Evolutionary conservation across 2,113 vertebrate genomes (phyloP), one percentile per base, ranked within the genome.

Genomic region (Xyrauchen texanus): DNA sequence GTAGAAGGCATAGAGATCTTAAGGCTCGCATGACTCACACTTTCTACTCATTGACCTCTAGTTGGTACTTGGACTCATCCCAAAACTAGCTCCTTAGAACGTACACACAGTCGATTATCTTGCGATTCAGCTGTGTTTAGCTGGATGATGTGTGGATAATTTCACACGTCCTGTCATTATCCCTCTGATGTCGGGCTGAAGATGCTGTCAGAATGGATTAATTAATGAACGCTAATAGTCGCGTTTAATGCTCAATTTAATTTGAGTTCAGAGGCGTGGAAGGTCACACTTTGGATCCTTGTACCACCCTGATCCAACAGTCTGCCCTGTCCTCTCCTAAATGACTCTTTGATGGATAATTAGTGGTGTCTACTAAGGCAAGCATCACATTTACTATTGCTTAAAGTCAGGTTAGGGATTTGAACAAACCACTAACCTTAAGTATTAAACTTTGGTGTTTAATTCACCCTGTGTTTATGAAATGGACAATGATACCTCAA

Each of bases 161-260:
- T 74, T 74, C 71, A 74, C 58, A 62, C 71, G 34, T 11, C 6
- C 46, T 74, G 46, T 8, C 42, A 8, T 49, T 7, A 8, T 53
- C 2, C 4, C 42, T 12, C n/a, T 16, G 21, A 34, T 34, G 21
- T 34, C 21, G 21, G 21, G 21, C 42, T 74, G 46, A 74, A 62
- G 71, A 21, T 6, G 15, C 9, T 4, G 71, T 62, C 71, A 64
- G 68, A 72, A 16, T 21, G 57, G 78, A 71, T 52, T 72, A 57
- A 64, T 79, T 70, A 79, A 62, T 63, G 34, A 63, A 47, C 13
- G 4, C 60, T 79, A 65, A 79, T 65, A 79, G 68, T n/a, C 8
- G 49, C 64, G 49, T 53, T 65, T 45, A 64, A 72, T 65, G 68
- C 78, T 64, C 63, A 21, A 72, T 72, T 79, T 79, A 53, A 72